Conservation (phyloP, 23 tunicate genomes). For the Diplosoma virens region DNA sequence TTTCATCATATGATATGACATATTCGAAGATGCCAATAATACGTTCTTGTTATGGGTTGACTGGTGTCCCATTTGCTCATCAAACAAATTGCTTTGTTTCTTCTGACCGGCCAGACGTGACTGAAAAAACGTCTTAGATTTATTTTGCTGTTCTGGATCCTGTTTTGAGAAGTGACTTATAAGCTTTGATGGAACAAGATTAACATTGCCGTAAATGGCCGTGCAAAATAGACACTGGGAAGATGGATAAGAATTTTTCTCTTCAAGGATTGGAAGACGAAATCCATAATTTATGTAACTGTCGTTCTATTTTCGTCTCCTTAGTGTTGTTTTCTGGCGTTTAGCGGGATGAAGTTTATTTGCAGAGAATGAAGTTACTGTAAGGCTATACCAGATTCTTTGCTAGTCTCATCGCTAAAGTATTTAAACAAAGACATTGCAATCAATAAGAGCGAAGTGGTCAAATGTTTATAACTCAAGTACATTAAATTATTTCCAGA, state of each 20-base stretch:
- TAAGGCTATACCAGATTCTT: no score
- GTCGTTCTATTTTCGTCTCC: no score
- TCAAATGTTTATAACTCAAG: not conserved
- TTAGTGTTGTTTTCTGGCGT: not conserved
- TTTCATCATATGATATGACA: no score
- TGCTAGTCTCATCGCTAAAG: no score
- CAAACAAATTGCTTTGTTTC: no score
- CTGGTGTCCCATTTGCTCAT: no score
- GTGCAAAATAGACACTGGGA: conserved; percentile 17
- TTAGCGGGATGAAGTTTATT: not conserved
- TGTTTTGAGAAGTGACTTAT: conserved; percentile 20
- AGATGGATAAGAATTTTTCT: conserved; percentile 9
- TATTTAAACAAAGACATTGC: no score
- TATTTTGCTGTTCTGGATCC: conserved; percentile 30
- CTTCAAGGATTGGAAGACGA: not conserved
- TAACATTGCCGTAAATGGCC: conserved; percentile 24
- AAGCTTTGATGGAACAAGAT: conserved; percentile 10
- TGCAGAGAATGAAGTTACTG: not conserved
- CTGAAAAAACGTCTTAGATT: no score
- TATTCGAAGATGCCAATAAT: no score
- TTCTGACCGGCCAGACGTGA: no score
- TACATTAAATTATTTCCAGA: not conserved
- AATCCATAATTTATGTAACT: conserved; percentile 3
- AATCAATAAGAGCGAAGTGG: not conserved
- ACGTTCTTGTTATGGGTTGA: no score